Conservation (phyloP, 2,113 vertebrate genomes). For the Nicator chloris region DNA sequence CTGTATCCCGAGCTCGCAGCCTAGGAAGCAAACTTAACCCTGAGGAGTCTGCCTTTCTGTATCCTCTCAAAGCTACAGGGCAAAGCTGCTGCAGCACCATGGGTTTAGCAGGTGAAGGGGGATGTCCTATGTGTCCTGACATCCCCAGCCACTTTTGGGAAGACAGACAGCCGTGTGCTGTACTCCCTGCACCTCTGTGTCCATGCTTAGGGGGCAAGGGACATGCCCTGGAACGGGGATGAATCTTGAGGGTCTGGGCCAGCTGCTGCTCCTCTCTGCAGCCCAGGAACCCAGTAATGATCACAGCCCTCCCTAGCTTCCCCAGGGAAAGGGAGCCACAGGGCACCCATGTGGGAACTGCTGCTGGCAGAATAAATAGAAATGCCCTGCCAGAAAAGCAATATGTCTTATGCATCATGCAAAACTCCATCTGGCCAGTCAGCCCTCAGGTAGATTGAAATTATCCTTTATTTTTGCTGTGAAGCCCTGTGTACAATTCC, state of each 20-base stretch:
- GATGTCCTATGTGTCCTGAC: background rate
- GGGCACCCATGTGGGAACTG: fast-evolving
- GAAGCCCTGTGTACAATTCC: background rate
- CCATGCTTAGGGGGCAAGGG: background rate
- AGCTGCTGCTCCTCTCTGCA: background rate
- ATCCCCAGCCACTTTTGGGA: background rate
- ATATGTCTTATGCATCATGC: fast-evolving
- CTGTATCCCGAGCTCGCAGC: background rate
- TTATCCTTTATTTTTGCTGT: background rate
- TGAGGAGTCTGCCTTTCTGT: background rate
- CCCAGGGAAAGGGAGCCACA: background rate
- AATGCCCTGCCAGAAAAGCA: background rate
- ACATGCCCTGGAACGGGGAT: background rate
- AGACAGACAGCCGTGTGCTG: background rate
- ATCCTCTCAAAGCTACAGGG: background rate
- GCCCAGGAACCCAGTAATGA: fast-evolving
- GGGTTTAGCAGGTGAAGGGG: background rate
- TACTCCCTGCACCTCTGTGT: background rate
- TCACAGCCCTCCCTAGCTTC: background rate
- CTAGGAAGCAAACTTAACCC: background rate
- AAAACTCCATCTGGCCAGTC: background rate
- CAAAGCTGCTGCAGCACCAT: background rate
- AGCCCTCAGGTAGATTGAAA: background rate
- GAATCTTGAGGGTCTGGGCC: fast-evolving
- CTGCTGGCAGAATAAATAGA: background rate